phyloP scores from a whole-genome alignment of 2,797 vertebrate species.

The Paedocypris micromegethes region DNA sequence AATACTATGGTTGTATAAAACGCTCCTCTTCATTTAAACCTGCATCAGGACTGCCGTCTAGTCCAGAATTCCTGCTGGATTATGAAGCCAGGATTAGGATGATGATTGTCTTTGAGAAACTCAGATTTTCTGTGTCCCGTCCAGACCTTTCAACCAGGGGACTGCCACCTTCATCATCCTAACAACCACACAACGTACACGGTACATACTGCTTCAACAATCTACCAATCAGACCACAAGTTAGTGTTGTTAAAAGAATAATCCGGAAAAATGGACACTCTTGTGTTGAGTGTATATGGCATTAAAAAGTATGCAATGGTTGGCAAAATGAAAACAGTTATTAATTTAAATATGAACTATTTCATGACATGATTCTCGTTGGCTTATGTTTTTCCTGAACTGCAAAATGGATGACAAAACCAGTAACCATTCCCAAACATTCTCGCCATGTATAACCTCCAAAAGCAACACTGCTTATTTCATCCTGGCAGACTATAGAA shows the following conservation, averaged over 20 bases:
- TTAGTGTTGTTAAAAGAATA: conserved; percentile 34
- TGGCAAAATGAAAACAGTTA: conserved; percentile 35
- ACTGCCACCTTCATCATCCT: neutral
- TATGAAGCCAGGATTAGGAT: conserved; percentile 2
- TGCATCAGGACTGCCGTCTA: neutral
- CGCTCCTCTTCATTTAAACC: neutral
- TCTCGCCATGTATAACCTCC: conserved; percentile 27
- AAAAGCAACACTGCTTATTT: conserved; percentile 28
- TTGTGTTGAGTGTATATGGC: conserved; percentile 16
- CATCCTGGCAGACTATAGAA: conserved; percentile 16
- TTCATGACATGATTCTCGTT: conserved; percentile 34
- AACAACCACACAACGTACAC: conserved; percentile 32
- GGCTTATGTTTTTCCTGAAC: conserved; percentile 15
- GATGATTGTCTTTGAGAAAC: conserved; percentile 23
- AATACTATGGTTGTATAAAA: conserved; percentile 16
- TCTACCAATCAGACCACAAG: conserved; percentile 21
- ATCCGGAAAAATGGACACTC: conserved; percentile 22
- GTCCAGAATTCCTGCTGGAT: neutral
- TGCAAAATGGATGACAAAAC: conserved; percentile 16
- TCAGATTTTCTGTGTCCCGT: neutral
- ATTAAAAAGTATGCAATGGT: conserved; percentile 39
- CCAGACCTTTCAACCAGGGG: conserved; percentile 6
- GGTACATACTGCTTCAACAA: conserved; percentile 24
- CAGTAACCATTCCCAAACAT: conserved; percentile 15
- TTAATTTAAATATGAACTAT: conserved; percentile 30